Evolutionary conservation across 2,797 vertebrate species (phyloP).

Genomic region (Anguilla anguilla): DNA sequence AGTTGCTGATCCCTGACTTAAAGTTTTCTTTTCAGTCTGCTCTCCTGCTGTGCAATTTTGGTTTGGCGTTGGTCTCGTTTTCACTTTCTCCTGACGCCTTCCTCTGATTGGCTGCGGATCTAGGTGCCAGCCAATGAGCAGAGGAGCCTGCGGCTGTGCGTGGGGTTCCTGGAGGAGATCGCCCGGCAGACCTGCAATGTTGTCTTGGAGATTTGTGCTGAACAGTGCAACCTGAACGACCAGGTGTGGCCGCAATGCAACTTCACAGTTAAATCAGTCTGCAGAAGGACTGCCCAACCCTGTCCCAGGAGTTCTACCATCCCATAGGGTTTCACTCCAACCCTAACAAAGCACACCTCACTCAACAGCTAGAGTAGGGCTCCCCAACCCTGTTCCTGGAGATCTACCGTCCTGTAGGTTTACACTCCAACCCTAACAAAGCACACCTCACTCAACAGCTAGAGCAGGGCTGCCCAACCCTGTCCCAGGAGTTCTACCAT

Average conservation of each 20-base stretch:
- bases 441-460: too few species aligned
- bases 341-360: too few species aligned
- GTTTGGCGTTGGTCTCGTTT: not conserved
- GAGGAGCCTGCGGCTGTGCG: conserved; percentile 76
- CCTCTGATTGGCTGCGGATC: conserved; percentile 19
- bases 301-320: too few species aligned
- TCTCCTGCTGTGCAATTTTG: not conserved
- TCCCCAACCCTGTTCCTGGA: too few species aligned
- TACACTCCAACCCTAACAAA: too few species aligned
- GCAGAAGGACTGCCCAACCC: too few species aligned
- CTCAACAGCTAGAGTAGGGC: too few species aligned
- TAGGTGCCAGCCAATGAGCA: conserved; percentile 78
- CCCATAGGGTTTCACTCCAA: too few species aligned
- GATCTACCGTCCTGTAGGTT: too few species aligned
- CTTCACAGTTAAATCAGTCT: not conserved
- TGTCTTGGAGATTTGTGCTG: conserved; percentile 85
- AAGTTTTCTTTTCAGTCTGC: not conserved
- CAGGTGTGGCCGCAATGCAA: conserved; percentile 70
- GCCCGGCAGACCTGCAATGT: conserved; percentile 77
- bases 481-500: too few species aligned
- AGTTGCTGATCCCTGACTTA: too few species aligned
- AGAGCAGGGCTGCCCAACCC: too few species aligned
- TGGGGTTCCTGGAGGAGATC: conserved; percentile 86
- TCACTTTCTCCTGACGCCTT: not conserved
- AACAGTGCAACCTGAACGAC: conserved; percentile 85